A percentile compares a stretch with the other conserved stretches of the same genome.
These are phyloP conservation scores for Arctia plantaginis DNA, from an alignment of 2,888 invertebrate species.

Conservation along the genomic window DNA sequence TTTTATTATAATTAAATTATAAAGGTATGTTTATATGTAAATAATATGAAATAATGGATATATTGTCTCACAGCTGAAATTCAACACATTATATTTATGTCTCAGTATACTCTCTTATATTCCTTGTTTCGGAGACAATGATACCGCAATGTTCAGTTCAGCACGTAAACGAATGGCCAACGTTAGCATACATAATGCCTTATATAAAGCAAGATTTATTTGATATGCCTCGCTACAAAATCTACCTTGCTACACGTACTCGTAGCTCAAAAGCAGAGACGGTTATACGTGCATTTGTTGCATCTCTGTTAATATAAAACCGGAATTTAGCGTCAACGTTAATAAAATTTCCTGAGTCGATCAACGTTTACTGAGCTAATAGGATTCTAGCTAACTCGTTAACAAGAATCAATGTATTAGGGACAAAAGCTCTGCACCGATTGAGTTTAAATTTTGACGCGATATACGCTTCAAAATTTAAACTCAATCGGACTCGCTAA, in stretches of 20 bases:
- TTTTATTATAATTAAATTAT: neutral
- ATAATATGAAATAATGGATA: neutral
- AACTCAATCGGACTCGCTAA: too few relatives aligned
- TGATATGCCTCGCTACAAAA: constrained; percentile 61
- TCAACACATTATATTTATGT: constrained; percentile 29
- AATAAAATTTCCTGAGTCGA: too few relatives aligned
- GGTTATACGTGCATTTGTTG: constrained; percentile 49
- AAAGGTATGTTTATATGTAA: neutral
- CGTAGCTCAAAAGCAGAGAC: constrained; percentile 46
- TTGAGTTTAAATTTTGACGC: too few relatives aligned
- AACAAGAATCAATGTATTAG: constrained; percentile 28
- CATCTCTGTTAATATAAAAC: constrained; percentile 40
- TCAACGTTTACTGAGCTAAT: constrained; percentile 14
- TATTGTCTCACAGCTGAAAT: neutral
- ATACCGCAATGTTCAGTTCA: constrained; percentile 44
- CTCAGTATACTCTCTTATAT: constrained; percentile 18
- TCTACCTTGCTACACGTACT: constrained; percentile 51
- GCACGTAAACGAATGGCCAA: constrained; percentile 60
- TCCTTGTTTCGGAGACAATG: constrained; percentile 41
- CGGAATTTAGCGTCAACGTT: constrained; percentile 40
- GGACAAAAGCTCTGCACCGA: too few relatives aligned
- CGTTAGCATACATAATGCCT: constrained; percentile 76
- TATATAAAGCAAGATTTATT: constrained; percentile 80
- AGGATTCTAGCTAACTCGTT: constrained; percentile 26
- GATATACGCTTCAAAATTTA: too few relatives aligned